phyloP scores from a whole-genome alignment of 2,797 vertebrate species.

The Meda fulgida region DNA sequence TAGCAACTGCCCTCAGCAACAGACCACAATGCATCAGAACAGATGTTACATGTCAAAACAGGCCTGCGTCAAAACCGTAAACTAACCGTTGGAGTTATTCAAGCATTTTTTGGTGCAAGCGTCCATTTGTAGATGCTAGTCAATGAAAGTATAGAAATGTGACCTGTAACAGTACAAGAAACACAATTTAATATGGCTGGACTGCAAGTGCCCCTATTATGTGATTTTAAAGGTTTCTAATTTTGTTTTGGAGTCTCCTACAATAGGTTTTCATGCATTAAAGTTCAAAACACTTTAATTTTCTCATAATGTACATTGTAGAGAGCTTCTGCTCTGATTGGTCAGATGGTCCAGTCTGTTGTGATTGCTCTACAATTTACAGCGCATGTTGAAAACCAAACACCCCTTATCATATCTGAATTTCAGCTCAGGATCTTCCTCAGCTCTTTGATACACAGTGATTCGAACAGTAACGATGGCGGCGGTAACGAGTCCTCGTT shows the following conservation, averaged over 20 bases:
- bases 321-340: not conserved
- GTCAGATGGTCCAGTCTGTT: not conserved
- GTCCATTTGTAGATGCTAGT: constrained; percentile 5
- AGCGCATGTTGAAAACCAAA: rapidly evolving
- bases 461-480: too few species aligned
- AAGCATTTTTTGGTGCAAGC: constrained; percentile 2
- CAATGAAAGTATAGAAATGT: constrained; percentile 5
- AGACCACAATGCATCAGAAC: constrained; percentile 31
- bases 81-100: constrained; percentile 19
- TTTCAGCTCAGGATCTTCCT: not conserved
- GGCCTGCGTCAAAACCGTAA: constrained; percentile 27
- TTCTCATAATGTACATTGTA: not conserved
- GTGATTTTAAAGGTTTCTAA: not conserved
- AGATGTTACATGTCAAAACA: constrained; percentile 48
- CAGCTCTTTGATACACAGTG: not conserved
- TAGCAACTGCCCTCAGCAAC: constrained; percentile 26
- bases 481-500: too few species aligned
- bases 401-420: not conserved
- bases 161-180: not conserved
- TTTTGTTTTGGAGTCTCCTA: not conserved
- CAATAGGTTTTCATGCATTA: not conserved
- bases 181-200: not conserved
- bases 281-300: not conserved
- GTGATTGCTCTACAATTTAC: not conserved
- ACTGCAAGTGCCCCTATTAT: not conserved